Percentiles rank a stretch among this genome's conserved stretches.
phyloP scores from a whole-genome alignment of 2,113 vertebrate species.

The Arvicanthis niloticus region DNA sequence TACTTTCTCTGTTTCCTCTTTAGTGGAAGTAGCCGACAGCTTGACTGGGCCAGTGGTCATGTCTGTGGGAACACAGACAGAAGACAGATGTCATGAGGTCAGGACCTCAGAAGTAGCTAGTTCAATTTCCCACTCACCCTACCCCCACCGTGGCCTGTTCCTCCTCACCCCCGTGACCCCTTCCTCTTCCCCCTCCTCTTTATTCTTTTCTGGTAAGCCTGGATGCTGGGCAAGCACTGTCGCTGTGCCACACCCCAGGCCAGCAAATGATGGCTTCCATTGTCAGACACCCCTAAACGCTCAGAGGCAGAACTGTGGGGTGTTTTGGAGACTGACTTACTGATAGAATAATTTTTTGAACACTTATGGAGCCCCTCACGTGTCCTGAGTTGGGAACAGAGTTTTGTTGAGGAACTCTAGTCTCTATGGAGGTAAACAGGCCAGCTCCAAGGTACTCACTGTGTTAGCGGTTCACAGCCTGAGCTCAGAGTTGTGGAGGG shows the following conservation, averaged over 20 bases:
- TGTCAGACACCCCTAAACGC: neutral
- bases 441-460: neutral
- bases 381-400: neutral
- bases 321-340: neutral
- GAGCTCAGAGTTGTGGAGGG: neutral
- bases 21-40: neutral
- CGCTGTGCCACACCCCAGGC: neutral
- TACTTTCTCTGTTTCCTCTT: conserved; percentile 23
- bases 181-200: neutral
- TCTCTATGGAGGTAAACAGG: neutral
- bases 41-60: neutral
- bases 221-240: neutral
- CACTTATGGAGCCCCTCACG: neutral
- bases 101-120: neutral
- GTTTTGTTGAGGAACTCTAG: neutral
- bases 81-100: neutral
- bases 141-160: neutral
- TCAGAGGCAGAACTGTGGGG: neutral
- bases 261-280: neutral
- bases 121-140: neutral
- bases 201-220: neutral
- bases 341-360: neutral
- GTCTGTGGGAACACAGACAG: neutral
- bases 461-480: neutral
- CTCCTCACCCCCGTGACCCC: accelerated